Base-by-base conservation (phyloP, 1,140 invertebrate genomes). In the Cataglyphis hispanica region DNA sequence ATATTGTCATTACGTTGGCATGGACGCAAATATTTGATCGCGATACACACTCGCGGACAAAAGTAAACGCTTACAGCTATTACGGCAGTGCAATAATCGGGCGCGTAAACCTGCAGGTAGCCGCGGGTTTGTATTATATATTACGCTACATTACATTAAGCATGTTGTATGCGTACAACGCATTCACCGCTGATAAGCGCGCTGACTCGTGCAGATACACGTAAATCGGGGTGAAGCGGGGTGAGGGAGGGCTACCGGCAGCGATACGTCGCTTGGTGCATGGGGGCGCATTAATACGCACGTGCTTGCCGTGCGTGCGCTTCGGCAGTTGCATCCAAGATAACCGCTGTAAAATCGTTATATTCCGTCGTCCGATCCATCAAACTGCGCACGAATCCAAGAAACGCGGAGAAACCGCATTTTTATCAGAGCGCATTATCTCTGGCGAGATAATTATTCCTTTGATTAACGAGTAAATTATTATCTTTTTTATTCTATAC, bases 111-210 rank as follows among this genome's bases (percentile, higher is more conserved):
- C 78, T 83, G 78, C 67, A 83, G 78, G 78, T 83, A 83, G 80
- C 89, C 84, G 76, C 72, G 81, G 87, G 90, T 91, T 90, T 91
- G 89, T 90, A 90, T 91, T 90, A 87, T 91, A 89, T 87, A 90
- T 90, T 88, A 88, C 89, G 89, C 86, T 87, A 87, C 89, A 86
- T 89, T 90, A 91, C 89, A 90, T 88, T 91, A 88, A 88, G 86
- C 86, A 70, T 70, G 91, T 85, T 86, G 88, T 87, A 46, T 78
- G 84, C 89, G 87, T 87, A 78, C 37, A 72, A 25, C 78, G 67
- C 78, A 67, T 34, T 25, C 67, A 46, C 53, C 67, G 78, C 67
- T 83, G 78, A 83, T 83, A 83, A 83, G 78, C 78, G 66, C 66
- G 66, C 67, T 53, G 78, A 70, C 66, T 81, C 77, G 77, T 81